Evolutionary conservation across 2,113 vertebrate species (phyloP), one percentile per base, ranked within the genome.

Genomic region (Halcyon senegalensis): DNA sequence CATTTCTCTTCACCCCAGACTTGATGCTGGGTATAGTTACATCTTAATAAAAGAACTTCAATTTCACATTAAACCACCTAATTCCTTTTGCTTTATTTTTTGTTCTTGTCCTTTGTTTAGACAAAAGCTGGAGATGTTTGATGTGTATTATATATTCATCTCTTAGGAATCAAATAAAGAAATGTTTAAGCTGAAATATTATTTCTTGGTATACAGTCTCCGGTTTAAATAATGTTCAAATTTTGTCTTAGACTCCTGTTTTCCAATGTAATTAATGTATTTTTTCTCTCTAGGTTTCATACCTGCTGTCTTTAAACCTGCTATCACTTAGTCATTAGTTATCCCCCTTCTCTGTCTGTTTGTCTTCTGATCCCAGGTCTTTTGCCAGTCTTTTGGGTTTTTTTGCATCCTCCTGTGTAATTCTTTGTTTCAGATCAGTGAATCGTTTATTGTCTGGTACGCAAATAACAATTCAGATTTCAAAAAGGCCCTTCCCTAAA

Each of bases 381-480:
- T 41, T 84, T 84, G 73, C 68, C 94, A 95, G 31, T 37, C 44
- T 83, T 95, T 73, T 70, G 56, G 25, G n/a, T 4, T 5, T 4
- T 85, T 90, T 94, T 94, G 5, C 35, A 69, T 53, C 63, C 70
- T 95, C 41, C 35, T 2, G 11, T 24, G 85, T 92, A 91, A 93
- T 93, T 89, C 46, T 66, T 93, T 83, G 55, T 93, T 96, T 97
- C 84, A 69, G 89, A 86, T 21, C 58, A 96, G 31, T 58, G 50
- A 82, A 67, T 69, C 80, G 51, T 97, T 97, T 96, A 83, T 92
- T 96, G 55, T 48, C 73, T 55, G n/a, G 14, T 79, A 76, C 64
- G 60, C 58, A 93, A 90, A 87, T 27, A 92, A 60, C 31, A 89
- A 94, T 10, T 72, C 76, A 85, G 25, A 66, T 79, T 96, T 79